Conservation (phyloP, 2,888 invertebrate species). For the Drosophila parthenogenetica region DNA sequence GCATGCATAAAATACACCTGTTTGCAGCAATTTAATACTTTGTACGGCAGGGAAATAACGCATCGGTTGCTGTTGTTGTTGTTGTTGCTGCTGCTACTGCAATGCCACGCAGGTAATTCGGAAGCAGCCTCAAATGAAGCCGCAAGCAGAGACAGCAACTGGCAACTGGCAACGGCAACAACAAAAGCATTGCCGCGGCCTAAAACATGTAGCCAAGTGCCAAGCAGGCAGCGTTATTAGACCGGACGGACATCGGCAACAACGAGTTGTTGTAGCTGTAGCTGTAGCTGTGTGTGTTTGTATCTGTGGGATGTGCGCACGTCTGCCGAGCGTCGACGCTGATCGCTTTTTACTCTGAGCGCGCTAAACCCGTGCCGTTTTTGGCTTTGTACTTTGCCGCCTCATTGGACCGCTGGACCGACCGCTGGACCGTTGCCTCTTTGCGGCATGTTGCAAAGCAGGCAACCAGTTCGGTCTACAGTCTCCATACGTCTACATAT, state of each 20-base stretch:
- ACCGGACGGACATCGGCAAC: slow-evolving; percentile 59
- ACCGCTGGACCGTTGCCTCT: slow-evolving; percentile 31
- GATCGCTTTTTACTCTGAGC: slow-evolving; percentile 82
- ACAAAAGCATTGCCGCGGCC: slow-evolving; percentile 70
- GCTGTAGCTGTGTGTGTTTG: slow-evolving; percentile 43
- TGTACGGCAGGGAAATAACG: slow-evolving; percentile 78
- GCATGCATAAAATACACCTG: slow-evolving; percentile 77
- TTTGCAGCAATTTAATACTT: slow-evolving; percentile 80
- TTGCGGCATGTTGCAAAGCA: slow-evolving; percentile 83
- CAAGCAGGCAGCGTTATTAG: slow-evolving; percentile 68
- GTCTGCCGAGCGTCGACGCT: slow-evolving; percentile 66
- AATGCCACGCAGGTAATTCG: slow-evolving; percentile 82
- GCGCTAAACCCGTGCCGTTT: slow-evolving; percentile 85
- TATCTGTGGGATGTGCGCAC: slow-evolving; percentile 68
- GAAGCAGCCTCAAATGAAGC: slow-evolving; percentile 80
- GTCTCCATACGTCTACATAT: slow-evolving; percentile 19
- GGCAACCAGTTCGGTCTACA: slow-evolving; percentile 41
- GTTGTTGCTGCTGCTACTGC: slow-evolving; percentile 58
- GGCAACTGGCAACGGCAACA: slow-evolving; percentile 48
- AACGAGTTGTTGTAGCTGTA: slow-evolving; percentile 21
- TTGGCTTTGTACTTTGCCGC: slow-evolving; percentile 83
- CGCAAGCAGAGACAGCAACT: slow-evolving; percentile 48
- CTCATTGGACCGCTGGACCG: slow-evolving; percentile 22
- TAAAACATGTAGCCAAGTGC: slow-evolving; percentile 74
- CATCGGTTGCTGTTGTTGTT: slow-evolving; percentile 33